A percentile compares a stretch with the other conserved stretches of the same genome.
phyloP scores from a whole-genome alignment of 2,888 invertebrate species.

The Chloroclystis v-ata region DNA sequence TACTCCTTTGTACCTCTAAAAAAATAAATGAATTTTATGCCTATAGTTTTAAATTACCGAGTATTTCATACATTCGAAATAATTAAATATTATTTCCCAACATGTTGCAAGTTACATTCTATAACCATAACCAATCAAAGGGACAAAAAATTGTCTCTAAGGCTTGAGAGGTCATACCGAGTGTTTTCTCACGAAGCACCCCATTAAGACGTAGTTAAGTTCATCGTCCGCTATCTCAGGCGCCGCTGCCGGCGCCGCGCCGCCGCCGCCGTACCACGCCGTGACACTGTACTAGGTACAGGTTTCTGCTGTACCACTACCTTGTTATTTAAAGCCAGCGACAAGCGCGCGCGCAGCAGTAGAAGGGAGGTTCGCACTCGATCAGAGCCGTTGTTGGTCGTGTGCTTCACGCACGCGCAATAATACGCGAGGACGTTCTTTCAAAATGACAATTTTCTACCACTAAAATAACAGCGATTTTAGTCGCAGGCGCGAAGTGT shows the following conservation, averaged over 20 bases:
- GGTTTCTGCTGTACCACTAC: conserved; percentile 13
- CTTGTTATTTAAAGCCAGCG: conserved; percentile 30
- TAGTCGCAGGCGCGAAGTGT: conserved; percentile 14
- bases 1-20: too few species aligned
- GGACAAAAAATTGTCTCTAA: not conserved
- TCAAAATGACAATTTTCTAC: conserved; percentile 47
- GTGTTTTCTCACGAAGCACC: not conserved
- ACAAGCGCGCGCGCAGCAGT: conserved; percentile 58
- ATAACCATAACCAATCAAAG: too few species aligned
- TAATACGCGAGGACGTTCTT: conserved; percentile 41
- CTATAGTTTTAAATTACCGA: too few species aligned
- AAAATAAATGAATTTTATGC: too few species aligned
- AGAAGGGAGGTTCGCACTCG: conserved; percentile 57
- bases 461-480: conserved; percentile 32
- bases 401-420: conserved; percentile 56
- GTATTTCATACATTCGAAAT: too few species aligned
- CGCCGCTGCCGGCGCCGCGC: conserved; percentile 1
- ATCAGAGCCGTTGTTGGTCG: conserved; percentile 51
- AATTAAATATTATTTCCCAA: too few species aligned
- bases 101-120: too few species aligned
- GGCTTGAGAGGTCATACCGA: not conserved
- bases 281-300: conserved; percentile 7
- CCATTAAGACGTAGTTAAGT: not conserved
- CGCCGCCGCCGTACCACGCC: conserved; percentile 4
- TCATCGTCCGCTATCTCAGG: conserved; percentile 4